Conservation (phyloP, 2,113 vertebrate genomes). For the Scomber japonicus region DNA sequence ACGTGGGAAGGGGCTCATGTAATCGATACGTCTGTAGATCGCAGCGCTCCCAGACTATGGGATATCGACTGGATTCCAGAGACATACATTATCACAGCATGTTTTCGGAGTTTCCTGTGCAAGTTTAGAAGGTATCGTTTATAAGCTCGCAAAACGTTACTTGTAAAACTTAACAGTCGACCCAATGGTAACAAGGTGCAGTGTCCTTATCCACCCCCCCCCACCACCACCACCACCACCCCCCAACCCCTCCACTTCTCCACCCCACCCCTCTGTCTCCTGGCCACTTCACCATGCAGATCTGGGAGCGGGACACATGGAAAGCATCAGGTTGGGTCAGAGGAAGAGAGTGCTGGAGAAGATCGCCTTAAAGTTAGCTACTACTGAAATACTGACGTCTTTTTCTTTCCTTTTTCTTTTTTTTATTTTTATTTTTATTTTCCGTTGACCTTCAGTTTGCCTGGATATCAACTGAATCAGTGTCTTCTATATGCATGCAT, state of each 20-base stretch:
- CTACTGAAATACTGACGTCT: no score
- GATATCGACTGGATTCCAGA: conserved; percentile 80
- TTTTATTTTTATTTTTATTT: neutral
- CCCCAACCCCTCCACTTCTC: conserved; percentile 28
- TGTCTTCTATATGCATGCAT: neutral
- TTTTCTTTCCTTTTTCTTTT: neutral
- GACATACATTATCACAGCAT: conserved; percentile 81
- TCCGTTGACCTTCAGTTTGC: neutral
- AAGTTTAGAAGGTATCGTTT: conserved; percentile 84
- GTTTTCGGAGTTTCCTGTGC: conserved; percentile 81
- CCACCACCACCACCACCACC: conserved; percentile 24
- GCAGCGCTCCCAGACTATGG: conserved; percentile 65
- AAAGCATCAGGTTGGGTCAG: conserved; percentile 65
- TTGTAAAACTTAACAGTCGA: conserved; percentile 86
- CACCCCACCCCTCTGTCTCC: conserved; percentile 48
- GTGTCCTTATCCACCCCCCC: conserved; percentile 63
- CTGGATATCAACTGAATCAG: neutral
- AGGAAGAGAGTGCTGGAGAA: conserved; percentile 28
- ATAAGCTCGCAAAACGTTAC: conserved; percentile 85
- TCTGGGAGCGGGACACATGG: conserved; percentile 70
- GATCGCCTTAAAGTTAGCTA: neutral
- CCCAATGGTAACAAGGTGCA: conserved; percentile 83
- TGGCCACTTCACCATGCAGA: conserved; percentile 54
- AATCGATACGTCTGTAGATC: conserved; percentile 77
- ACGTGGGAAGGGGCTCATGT: conserved; percentile 64